These are phyloP conservation scores for Aphidius gifuensis DNA, from an alignment of 1,140 invertebrate species.

Conservation along the genomic window DNA sequence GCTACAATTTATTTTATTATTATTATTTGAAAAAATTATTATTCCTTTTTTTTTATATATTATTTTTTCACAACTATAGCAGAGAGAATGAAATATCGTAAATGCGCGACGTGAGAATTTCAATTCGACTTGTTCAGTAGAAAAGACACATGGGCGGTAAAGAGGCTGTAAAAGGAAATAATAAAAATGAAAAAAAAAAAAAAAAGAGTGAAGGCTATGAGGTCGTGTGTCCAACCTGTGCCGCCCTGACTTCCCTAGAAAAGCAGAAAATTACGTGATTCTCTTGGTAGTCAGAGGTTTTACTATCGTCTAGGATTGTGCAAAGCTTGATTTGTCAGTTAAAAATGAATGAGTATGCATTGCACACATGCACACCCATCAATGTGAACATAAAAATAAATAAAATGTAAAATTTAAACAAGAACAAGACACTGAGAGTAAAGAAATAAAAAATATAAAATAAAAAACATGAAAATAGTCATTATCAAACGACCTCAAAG, in stretches of 20 bases:
- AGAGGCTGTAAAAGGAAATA: too few species aligned
- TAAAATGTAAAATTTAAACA: neutral
- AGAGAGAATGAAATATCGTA: slow-evolving; percentile 12
- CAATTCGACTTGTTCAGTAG: slow-evolving; percentile 3
- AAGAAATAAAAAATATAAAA: neutral
- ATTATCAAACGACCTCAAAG: too few species aligned
- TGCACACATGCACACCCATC: too few species aligned
- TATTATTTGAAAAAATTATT: neutral
- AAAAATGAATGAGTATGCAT: too few species aligned
- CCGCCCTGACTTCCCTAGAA: neutral
- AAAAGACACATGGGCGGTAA: too few species aligned
- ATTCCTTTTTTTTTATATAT: slow-evolving; percentile 2
- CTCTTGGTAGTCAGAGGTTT: slow-evolving; percentile 7
- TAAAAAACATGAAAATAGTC: neutral
- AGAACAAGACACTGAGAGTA: neutral
- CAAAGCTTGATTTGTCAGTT: too few species aligned
- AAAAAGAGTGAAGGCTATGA: too few species aligned
- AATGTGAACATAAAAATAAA: neutral
- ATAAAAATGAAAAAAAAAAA: too few species aligned
- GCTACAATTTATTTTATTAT: neutral
- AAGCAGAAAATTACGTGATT: slow-evolving; percentile 18
- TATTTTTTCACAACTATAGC: too few species aligned
- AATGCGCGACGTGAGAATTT: slow-evolving; percentile 15
- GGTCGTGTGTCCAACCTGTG: slow-evolving; percentile 1
- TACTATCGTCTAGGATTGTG: too few species aligned